These are phyloP conservation scores for Drosophila guanche DNA, from an alignment of 1,140 invertebrate species.

Conservation along the genomic window DNA sequence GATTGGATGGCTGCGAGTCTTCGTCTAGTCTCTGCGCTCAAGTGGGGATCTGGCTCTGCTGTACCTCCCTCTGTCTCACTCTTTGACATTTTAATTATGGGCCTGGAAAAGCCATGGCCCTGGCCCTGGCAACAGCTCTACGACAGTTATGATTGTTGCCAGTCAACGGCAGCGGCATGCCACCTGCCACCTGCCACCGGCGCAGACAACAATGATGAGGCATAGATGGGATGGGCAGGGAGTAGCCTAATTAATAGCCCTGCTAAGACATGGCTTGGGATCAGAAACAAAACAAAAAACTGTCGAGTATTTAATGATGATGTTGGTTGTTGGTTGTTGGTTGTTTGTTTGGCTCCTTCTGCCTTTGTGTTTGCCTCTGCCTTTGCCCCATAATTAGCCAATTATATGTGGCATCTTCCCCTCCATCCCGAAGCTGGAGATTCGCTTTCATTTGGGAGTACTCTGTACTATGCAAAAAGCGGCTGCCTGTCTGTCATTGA, in stretches of 20 bases:
- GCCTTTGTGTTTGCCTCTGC: constrained; percentile 5
- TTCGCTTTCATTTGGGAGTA: constrained; percentile 38
- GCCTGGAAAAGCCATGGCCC: constrained; percentile 30
- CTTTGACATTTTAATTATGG: constrained; percentile 53
- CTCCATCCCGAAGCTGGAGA: constrained; percentile 3
- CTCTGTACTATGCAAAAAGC: constrained; percentile 28
- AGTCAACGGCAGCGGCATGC: constrained; percentile 12
- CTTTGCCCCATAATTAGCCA: constrained; percentile 33
- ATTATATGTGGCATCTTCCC: constrained; percentile 47
- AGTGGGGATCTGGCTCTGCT: constrained; percentile 10
- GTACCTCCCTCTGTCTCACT: background rate
- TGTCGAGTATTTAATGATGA: constrained; percentile 57
- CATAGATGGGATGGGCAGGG: constrained; percentile 16
- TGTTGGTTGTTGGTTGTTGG: constrained; percentile 8
- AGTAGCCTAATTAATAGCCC: constrained; percentile 46
- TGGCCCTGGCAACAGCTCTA: constrained; percentile 39
- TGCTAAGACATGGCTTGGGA: constrained; percentile 39
- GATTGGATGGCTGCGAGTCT: constrained; percentile 5
- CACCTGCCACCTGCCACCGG: constrained; percentile 34
- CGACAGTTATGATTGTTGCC: constrained; percentile 56
- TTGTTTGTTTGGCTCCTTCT: too few species aligned
- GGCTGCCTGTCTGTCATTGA: constrained; percentile 40
- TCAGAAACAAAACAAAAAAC: constrained; percentile 39
- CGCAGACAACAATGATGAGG: constrained; percentile 35
- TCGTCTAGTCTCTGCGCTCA: constrained; percentile 24